These are phyloP conservation scores for Chromobotia macracanthus DNA, from an alignment of 2,797 vertebrate genomes.

Conservation along the genomic window DNA sequence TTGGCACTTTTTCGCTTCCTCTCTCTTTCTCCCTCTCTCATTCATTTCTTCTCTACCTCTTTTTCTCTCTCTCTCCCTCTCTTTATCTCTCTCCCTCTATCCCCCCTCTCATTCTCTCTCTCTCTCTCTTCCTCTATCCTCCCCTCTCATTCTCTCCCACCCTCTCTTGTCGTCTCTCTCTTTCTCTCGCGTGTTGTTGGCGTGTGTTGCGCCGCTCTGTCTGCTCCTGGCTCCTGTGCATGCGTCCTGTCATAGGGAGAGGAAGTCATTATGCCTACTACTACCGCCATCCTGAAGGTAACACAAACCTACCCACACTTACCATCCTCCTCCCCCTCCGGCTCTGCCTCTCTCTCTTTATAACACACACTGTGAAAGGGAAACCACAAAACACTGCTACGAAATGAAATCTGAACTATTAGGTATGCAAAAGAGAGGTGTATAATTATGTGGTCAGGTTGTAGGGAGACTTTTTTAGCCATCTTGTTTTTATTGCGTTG, in stretches of 20 bases:
- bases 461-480: not conserved
- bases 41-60: not conserved
- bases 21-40: constrained; percentile 7
- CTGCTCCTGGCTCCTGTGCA: constrained; percentile 87
- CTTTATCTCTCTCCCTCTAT: constrained; percentile 65
- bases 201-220: constrained; percentile 77
- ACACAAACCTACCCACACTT: constrained; percentile 58
- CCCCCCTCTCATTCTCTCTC: constrained; percentile 34
- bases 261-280: constrained; percentile 98
- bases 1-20: constrained; percentile 71
- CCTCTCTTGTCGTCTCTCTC: constrained; percentile 46
- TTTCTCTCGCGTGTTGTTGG: constrained; percentile 68
- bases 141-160: not conserved
- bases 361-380: not conserved
- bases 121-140: constrained; percentile 57
- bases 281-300: constrained; percentile 94
- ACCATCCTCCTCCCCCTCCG: constrained; percentile 1
- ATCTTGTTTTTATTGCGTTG: constrained; percentile 5
- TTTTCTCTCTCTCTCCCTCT: not conserved
- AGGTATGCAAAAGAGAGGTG: not conserved
- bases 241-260: constrained; percentile 89
- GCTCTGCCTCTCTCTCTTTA: not conserved
- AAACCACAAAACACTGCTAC: constrained; percentile 1
- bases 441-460: not conserved
- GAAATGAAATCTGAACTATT: constrained; percentile 2